Base-by-base conservation (phyloP, 2,888 invertebrate species). In the Eueremaeus valkanovi region DNA sequence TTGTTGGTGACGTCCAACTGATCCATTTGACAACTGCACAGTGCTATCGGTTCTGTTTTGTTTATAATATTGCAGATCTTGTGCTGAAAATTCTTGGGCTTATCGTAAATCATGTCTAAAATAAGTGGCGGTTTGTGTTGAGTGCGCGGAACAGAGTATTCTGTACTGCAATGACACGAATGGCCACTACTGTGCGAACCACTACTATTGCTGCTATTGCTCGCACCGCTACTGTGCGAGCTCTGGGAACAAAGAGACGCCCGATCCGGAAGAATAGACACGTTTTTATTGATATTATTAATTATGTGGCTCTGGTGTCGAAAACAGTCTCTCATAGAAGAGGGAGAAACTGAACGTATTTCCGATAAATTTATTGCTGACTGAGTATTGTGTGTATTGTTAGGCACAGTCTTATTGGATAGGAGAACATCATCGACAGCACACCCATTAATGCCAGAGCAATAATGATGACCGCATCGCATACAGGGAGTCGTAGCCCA, bases 11-110 rank as follows among this genome's bases (percentile, higher is more conserved):
- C 27, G 13, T 70, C 70, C 45, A 70, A 70, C 29, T 42, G 45
- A 45, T 45, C 27, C 70, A 70, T 16, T 16, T 42, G 70, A 70
- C 70, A 70, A 42, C 42, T 70, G 36, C 70, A 70, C 8, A 70
- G 36, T 18, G 27, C 3, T 18, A 29, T 45, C 5, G 8, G 42
- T 27, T 83, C 91, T 90, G 81, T 90, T 90, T 55, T 55, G 27
- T 13, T 49, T 1, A 16, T 29, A 45, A 24, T 49, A 70, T 70
- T 49, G 18, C 45, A 33, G 3, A 51, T 24, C 36, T 73, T 51
- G 58, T 58, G 73, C 51, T 55, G 55, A 55, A 58, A 21, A 49
- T 58, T 33, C 33, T 73, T 73, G 1, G 73, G 73, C 33, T 58
- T 49, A 49, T 73, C 73, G 31, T 73, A 73, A 33, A 73, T 36